Evolutionary conservation across 2,888 invertebrate species (phyloP).

Genomic region (Parapristionchus giblindavisi): DNA sequence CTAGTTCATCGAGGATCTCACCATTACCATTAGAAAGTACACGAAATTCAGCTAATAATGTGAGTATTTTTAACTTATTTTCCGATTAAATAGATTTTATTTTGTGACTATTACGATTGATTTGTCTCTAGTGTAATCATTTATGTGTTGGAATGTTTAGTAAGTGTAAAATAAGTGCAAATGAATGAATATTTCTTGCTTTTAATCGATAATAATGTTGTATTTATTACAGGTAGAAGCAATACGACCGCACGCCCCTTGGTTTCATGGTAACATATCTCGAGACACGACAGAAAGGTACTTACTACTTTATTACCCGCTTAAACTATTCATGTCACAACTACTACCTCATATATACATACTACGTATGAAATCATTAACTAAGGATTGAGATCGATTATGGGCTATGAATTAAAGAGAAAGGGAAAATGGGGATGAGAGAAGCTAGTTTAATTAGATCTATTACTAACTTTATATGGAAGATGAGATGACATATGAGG

Average conservation of each 20-base stretch:
- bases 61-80: background rate
- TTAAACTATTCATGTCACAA: too few relatives aligned
- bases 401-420: too few relatives aligned
- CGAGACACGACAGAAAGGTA: slow-evolving; percentile 68
- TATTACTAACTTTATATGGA: too few relatives aligned
- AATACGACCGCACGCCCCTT: slow-evolving; percentile 48
- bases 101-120: background rate
- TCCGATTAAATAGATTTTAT: background rate
- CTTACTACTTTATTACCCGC: too few relatives aligned
- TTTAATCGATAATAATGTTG: background rate
- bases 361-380: too few relatives aligned
- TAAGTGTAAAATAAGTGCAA: background rate
- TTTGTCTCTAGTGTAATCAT: background rate
- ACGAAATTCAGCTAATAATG: slow-evolving; percentile 16
- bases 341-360: too few relatives aligned
- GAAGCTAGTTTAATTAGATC: too few relatives aligned
- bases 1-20: slow-evolving; percentile 14
- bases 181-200: background rate
- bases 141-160: background rate
- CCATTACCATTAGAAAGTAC: slow-evolving; percentile 13
- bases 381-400: too few relatives aligned
- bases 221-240: slow-evolving; percentile 29
- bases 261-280: slow-evolving; percentile 66
- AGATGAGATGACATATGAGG: too few relatives aligned
- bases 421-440: too few relatives aligned